Conservation (phyloP, 2,113 vertebrate species). For the Ciconia stormi region DNA sequence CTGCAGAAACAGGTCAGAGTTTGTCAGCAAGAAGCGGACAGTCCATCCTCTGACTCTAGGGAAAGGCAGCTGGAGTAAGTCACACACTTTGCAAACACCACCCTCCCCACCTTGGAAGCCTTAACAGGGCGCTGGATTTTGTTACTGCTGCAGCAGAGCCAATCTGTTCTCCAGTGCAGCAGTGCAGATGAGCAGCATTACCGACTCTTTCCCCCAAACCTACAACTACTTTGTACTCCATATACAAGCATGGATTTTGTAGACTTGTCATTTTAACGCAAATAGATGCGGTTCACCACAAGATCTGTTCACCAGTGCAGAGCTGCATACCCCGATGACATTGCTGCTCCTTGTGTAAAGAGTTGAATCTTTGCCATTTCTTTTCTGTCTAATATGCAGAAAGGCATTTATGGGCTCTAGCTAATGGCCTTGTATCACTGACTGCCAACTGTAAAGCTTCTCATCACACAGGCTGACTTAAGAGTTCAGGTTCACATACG, state of each 20-base stretch:
- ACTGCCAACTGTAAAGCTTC: background rate
- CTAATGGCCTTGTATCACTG: background rate
- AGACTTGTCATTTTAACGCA: background rate
- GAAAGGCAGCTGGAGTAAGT: background rate
- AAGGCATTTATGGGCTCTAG: background rate
- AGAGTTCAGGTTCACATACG: background rate
- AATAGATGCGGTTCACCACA: background rate
- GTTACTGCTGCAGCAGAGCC: background rate
- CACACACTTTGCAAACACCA: background rate
- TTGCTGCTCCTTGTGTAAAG: background rate
- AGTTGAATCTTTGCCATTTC: background rate
- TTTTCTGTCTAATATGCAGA: background rate
- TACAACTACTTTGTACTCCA: too few species aligned
- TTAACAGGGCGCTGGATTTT: too few species aligned
- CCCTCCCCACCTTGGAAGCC: background rate
- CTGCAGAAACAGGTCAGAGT: constrained; percentile 60
- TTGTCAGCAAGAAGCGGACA: background rate
- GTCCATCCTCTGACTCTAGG: background rate
- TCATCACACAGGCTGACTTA: background rate
- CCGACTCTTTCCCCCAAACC: background rate
- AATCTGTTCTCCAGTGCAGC: background rate
- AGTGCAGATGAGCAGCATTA: background rate
- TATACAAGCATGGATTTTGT: background rate
- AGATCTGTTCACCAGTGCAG: background rate
- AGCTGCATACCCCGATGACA: background rate